A percentile compares a stretch with the other conserved stretches of the same genome.
These are phyloP conservation scores for Drosophila peninsularis DNA, from an alignment of 2,888 invertebrate genomes.

Conservation along the genomic window DNA sequence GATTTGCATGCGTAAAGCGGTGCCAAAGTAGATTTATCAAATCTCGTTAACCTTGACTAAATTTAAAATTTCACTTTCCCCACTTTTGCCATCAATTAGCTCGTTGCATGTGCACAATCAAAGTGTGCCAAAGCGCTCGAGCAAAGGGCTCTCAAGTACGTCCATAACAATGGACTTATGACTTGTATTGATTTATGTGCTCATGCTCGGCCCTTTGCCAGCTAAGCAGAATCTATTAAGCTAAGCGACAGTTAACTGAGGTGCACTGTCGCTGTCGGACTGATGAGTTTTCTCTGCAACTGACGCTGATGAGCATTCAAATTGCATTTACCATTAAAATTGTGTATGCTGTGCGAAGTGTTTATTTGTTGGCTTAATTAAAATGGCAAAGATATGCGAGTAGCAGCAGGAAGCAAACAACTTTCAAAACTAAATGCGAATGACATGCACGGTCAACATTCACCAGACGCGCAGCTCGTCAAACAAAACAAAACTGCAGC, in stretches of 20 bases:
- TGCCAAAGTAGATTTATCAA: not conserved
- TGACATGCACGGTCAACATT: conserved; percentile 72
- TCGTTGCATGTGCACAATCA: conserved; percentile 15
- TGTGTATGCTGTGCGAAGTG: conserved; percentile 21
- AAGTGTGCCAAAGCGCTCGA: conserved; percentile 49
- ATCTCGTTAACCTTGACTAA: conserved; percentile 29
- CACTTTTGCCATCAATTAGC: conserved; percentile 21
- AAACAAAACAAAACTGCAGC: conserved; percentile 23
- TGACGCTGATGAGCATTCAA: conserved; percentile 15
- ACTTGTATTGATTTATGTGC: conserved; percentile 42
- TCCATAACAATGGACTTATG: conserved; percentile 13
- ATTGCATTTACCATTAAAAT: conserved; percentile 15
- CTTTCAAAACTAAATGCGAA: conserved; percentile 71
- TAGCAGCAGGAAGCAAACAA: conserved; percentile 76
- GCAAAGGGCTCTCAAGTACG: conserved; percentile 10
- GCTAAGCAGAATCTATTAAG: conserved; percentile 2
- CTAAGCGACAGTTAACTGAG: conserved; percentile 36
- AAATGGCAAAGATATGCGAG: conserved; percentile 40
- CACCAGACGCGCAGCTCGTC: conserved; percentile 34
- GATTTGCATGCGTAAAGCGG: not conserved
- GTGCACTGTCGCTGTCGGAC: conserved; percentile 23
- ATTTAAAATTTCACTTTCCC: conserved; percentile 13
- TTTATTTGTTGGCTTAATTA: conserved; percentile 44
- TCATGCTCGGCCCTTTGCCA: conserved; percentile 6
- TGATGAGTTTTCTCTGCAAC: conserved; percentile 13